Evolutionary conservation across 1,140 invertebrate species (phyloP), one percentile per base, ranked within the genome.

Genomic region (Drosophila kikkawai): DNA sequence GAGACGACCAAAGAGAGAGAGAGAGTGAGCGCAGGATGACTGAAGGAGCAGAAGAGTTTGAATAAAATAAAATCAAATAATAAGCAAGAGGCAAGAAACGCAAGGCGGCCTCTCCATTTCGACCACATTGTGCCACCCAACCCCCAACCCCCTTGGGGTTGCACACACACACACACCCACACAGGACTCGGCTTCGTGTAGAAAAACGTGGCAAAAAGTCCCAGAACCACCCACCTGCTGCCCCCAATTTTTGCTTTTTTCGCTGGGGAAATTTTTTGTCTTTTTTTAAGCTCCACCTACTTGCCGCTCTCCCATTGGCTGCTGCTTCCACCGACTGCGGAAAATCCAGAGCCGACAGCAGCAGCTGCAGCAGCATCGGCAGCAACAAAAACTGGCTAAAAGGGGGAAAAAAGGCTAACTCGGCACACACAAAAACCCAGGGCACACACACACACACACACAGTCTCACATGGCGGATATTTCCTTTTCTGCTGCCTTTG

Each of bases 231-330:
- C 76, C 71, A 76, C 73, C 59, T 58, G 65, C 57, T 69, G 61
- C 61, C 53, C 56, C 56, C 48, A 51, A 47, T 75, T 74, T 81
- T 71, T 82, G 53, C 68, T 76, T 80, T 84, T 88, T 85, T 80
- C 80, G 75, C 85, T 82, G 79, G 55, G 68, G 56, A 64, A 80
- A 86, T 91, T 91, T 91, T 91, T 91, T 91, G 85, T 82, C 82
- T 87, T 91, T 91, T 91, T 91, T 91, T 81, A 91, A 91, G 90
- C 90, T 91, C 90, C 90, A 91, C 90, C 90, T 91, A 91, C 90
- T 91, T 90, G 90, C 90, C 86, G 82, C 50, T 48, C 55, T 81
- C 80, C 77, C 80, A 91, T 91, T 91, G 90, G 90, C 67, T 68
- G 87, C 67, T 90, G 82, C 68, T 53, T 32, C 42, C 68, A 37